Conservation (phyloP, 1,140 invertebrate species). For the Mamestra configurata region DNA sequence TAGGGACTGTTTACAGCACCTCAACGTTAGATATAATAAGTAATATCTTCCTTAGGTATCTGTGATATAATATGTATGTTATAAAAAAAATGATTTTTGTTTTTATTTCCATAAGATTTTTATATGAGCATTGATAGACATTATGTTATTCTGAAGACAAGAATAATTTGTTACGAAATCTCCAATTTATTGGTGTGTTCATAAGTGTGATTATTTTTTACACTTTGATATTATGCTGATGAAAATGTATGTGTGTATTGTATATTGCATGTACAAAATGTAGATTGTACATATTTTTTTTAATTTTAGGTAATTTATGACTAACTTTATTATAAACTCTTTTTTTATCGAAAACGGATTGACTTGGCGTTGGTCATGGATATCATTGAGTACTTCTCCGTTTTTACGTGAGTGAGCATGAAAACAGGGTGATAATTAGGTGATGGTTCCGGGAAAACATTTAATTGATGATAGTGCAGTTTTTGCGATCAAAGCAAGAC, state of each 20-base stretch:
- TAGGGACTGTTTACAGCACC: conserved; percentile 64
- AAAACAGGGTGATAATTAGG: conserved; percentile 26
- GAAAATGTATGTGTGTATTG: conserved; percentile 45
- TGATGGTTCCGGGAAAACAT: not conserved
- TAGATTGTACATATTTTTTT: conserved; percentile 71
- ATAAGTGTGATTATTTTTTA: conserved; percentile 59
- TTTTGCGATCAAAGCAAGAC: not conserved
- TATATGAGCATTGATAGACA: conserved; percentile 53
- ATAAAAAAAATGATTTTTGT: conserved; percentile 71
- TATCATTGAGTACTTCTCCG: conserved; percentile 12
- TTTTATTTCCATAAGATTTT: conserved; percentile 58
- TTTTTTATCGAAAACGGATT: conserved; percentile 34
- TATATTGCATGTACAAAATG: conserved; percentile 71
- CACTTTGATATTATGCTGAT: conserved; percentile 52
- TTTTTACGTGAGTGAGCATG: not conserved
- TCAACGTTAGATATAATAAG: conserved; percentile 65
- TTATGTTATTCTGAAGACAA: conserved; percentile 37
- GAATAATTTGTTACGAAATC: conserved; percentile 65
- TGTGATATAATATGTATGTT: conserved; percentile 84
- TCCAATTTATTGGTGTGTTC: conserved; percentile 73
- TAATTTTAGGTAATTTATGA: conserved; percentile 62
- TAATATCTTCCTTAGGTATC: conserved; percentile 82
- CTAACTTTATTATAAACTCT: conserved; percentile 51
- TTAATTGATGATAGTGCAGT: too few species aligned
- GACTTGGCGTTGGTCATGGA: conserved; percentile 18